A percentile compares a stretch with the other conserved stretches of the same genome.
These are phyloP conservation scores for Neodiprion pinetum DNA, from an alignment of 1,140 invertebrate species.

Conservation along the genomic window DNA sequence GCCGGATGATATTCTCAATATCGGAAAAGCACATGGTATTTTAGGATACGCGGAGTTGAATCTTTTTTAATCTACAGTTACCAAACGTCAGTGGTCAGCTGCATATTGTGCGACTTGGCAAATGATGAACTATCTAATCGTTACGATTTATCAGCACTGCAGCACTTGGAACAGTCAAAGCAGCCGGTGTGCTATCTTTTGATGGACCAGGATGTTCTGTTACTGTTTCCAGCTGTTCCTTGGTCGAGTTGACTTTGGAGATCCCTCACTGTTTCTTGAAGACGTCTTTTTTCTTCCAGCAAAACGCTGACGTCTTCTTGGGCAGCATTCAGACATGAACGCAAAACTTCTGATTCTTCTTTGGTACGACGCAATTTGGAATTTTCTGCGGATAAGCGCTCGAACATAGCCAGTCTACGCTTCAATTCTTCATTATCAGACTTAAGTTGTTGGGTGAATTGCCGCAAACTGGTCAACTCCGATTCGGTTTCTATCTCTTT, in stretches of 20 bases:
- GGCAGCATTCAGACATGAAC: conserved; percentile 67
- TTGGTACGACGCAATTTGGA: conserved; percentile 64
- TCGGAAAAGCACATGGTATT: neutral
- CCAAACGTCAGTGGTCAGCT: no score
- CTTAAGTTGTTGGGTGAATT: conserved; percentile 63
- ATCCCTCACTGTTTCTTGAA: conserved; percentile 71
- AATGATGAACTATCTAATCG: neutral
- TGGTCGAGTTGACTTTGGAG: conserved; percentile 66
- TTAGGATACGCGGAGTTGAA: neutral
- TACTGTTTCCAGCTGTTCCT: conserved; percentile 49
- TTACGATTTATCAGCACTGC: conserved; percentile 57
- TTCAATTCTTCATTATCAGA: conserved; percentile 72
- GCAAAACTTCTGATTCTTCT: conserved; percentile 69
- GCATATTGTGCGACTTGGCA: neutral
- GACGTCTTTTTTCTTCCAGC: conserved; percentile 75
- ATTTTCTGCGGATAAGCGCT: conserved; percentile 71
- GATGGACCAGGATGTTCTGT: conserved; percentile 59
- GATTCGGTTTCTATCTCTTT: conserved; percentile 52
- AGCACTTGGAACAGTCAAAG: conserved; percentile 70
- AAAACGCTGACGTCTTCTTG: conserved; percentile 76
- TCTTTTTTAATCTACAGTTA: neutral
- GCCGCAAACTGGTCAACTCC: conserved; percentile 60
- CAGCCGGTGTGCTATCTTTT: conserved; percentile 73
- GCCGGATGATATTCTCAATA: neutral
- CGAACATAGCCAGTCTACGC: conserved; percentile 66